Evolutionary conservation across 2,888 invertebrate genomes (phyloP), one percentile per base, ranked within the genome.

Genomic region (Griposia aprilina): DNA sequence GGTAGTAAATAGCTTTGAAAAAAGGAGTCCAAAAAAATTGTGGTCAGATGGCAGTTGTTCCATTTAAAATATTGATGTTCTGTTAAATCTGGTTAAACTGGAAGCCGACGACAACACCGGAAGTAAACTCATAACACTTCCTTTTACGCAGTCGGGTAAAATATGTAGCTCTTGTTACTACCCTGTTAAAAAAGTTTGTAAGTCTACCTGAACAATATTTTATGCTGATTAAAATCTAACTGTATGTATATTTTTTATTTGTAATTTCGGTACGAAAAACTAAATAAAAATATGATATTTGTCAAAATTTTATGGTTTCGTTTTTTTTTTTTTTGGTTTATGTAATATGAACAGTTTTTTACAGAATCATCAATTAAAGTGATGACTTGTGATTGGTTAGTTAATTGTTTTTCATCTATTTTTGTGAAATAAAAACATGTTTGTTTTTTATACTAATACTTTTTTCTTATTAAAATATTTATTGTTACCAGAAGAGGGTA

Each of bases 221-320:
- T 59, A 67, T 13, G 74, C 84, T 82, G 80, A 75, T 63, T 65
- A 60, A 74, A 57, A 45, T 41, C 13, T 59, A 67, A 71, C 23
- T 72, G 45, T 65, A 65, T 62, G 50, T 83, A 62, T 74, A 74
- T 70, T 30, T 70, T 48, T 84, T 50, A 23, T 69, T 82, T 79
- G 57, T 78, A 8, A 50, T 83, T 72, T 74, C 52, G 15, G 57
- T 74, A 62, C 50, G 59, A 82, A 52, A 57, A 45, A 15, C 45
- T 55, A 73, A 82, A 80, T 68, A 80, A 83, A 84, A 65, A 57
- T 76, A 73, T 76, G 81, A 63, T 84, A 76, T 84, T 62, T 81
- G 83, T 83, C 81, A 70, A 73, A 57, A 73, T 65, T 62, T n/a
- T 50, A n/a, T 45, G 48, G 17, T 52, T 60, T 55, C 13, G 26